Evolutionary conservation across 35 echinoderm and acorn worm species (phyloP).

Genomic region (Heliocidaris erythrogramma): DNA sequence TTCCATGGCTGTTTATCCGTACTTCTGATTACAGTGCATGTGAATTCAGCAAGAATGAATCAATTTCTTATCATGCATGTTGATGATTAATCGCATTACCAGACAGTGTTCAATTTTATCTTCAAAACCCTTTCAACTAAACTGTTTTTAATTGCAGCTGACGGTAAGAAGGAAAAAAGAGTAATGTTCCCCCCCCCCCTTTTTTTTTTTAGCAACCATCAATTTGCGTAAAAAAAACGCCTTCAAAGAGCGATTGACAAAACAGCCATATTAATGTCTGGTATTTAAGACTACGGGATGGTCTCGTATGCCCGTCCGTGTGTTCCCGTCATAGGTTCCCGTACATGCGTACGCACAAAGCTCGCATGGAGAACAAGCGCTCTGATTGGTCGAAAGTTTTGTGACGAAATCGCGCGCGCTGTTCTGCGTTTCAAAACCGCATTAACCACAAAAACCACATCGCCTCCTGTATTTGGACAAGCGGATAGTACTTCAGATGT

Average conservation of each 20-base stretch:
- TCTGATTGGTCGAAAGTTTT: not conserved
- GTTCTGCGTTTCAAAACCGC: not conserved
- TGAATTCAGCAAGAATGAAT: no score
- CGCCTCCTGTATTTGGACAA: not conserved
- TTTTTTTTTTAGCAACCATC: not conserved
- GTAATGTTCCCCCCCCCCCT: no score
- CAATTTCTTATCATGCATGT: no score
- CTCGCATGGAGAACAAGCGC: not conserved
- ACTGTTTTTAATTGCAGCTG: no score
- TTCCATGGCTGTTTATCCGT: no score
- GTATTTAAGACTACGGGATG: not conserved
- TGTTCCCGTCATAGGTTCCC: not conserved
- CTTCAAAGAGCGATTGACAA: not conserved
- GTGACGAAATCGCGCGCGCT: not conserved
- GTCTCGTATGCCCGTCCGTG: not conserved
- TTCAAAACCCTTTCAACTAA: no score
- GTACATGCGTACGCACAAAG: not conserved
- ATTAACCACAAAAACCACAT: not conserved
- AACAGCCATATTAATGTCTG: not conserved
- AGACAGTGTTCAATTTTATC: no score
- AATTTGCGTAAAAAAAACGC: not conserved
- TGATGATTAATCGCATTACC: no score
- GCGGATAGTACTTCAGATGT: not conserved
- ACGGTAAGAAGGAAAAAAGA: no score
- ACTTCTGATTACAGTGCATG: no score